Base-by-base conservation (phyloP, 1,140 invertebrate species). In the Chymomyza costata region DNA sequence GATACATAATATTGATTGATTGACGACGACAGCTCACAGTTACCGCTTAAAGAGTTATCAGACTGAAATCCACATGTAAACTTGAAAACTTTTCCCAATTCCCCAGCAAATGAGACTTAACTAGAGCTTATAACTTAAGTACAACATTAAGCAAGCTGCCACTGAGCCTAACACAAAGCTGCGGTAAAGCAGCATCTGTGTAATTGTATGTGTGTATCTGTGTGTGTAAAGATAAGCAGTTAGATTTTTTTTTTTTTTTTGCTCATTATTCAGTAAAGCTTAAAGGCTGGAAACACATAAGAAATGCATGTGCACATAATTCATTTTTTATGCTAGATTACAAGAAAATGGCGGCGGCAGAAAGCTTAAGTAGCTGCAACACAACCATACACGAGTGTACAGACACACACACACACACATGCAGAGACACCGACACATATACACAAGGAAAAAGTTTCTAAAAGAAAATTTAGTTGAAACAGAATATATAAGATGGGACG, bases 281-380 rank as follows among this genome's bases (percentile, higher is more conserved):
- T 76, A 78, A 61, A 56, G 31, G 52, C 3, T 3, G 8, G 52
- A 55, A 52, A 17, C 32, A 15, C 70, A 76, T 78, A 76, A 76
- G 71, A 76, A 78, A 76, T 76, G 71, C 71, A 76, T 71, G 71
- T 71, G 63, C 71, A 76, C 71, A 76, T 76, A 78, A 76, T 76
- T 76, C 71, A 76, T 76, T 76, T 76, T 76, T 76, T 76, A 76
- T 64, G 63, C 62, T 60, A 68, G 71, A 71, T 76, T 76, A 76
- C 71, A 76, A 68, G 43, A 70, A 65, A 25, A 8, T 25, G 8
- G 21, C n/a, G 21, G 8, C 8, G 3, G 21, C 21, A 25, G 21
- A 25, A 25, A 8, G 21, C 3, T 3, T 25, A 5, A 8, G 21
- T 3, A 46, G 25, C 18, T 46, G 17, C 17, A 25, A n/a, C n/a